These are phyloP conservation scores for Hemibagrus wyckioides DNA, from an alignment of 2,113 vertebrate species.

Conservation along the genomic window DNA sequence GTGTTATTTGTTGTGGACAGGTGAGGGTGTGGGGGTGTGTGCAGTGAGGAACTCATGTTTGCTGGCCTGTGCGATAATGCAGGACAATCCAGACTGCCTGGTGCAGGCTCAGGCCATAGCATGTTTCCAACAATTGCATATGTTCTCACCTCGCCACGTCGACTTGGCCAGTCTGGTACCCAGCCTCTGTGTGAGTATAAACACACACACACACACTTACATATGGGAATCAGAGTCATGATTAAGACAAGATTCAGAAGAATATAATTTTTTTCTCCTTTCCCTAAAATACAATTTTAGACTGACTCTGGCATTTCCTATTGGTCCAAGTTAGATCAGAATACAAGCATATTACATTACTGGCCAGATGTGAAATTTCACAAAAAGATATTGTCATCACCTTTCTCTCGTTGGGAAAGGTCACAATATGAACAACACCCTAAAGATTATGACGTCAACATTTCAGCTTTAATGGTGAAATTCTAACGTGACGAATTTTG, in stretches of 20 bases:
- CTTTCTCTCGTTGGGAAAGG: not conserved
- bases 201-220: slow-evolving; percentile 50
- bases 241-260: not conserved
- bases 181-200: slow-evolving; percentile 84
- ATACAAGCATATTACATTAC: not conserved
- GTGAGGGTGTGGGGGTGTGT: slow-evolving; percentile 70
- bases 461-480: not conserved
- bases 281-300: not conserved
- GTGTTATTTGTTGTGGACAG: slow-evolving; percentile 58
- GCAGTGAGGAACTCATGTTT: slow-evolving; percentile 81
- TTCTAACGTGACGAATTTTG: too few species aligned
- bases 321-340: not conserved
- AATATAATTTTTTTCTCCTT: not conserved
- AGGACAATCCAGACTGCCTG: slow-evolving; percentile 82
- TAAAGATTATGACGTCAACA: not conserved
- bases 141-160: slow-evolving; percentile 89
- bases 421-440: not conserved
- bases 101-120: slow-evolving; percentile 88
- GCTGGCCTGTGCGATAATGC: slow-evolving; percentile 86
- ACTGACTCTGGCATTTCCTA: not conserved
- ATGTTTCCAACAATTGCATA: slow-evolving; percentile 95
- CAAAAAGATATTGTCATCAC: not conserved
- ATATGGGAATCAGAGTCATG: too few species aligned
- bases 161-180: slow-evolving; percentile 85
- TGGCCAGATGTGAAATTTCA: not conserved